These are phyloP conservation scores for Pogonocherus hispidulus DNA, from an alignment of 2,888 invertebrate genomes.

Conservation along the genomic window DNA sequence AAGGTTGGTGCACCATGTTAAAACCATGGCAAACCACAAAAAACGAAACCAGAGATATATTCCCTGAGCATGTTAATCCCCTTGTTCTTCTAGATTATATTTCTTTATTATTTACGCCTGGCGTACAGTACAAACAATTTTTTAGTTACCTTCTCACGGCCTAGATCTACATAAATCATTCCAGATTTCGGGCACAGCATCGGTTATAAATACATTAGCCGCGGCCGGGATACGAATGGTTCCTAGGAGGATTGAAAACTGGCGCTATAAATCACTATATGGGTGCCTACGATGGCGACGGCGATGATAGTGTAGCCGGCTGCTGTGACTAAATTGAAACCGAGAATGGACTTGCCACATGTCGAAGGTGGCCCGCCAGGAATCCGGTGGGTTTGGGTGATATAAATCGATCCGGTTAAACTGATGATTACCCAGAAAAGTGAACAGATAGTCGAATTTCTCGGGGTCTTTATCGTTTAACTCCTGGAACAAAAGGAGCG, in stretches of 20 bases:
- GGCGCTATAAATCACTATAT: slow-evolving; percentile 9
- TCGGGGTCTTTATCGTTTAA: not conserved
- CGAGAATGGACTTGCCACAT: slow-evolving; percentile 22
- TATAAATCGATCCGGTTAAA: slow-evolving; percentile 8
- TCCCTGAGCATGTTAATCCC: no score
- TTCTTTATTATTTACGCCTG: no score
- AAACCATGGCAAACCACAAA: no score
- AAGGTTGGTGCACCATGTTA: no score
- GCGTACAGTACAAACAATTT: no score
- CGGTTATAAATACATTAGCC: not conserved
- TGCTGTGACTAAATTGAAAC: slow-evolving; percentile 13
- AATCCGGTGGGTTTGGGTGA: not conserved
- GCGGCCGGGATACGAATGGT: slow-evolving; percentile 13
- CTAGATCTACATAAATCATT: slow-evolving; percentile 14
- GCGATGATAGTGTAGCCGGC: slow-evolving; percentile 1
- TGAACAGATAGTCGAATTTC: not conserved
- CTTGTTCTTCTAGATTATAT: no score
- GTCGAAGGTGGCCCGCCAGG: slow-evolving; percentile 11
- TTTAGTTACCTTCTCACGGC: no score
- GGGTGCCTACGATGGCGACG: not conserved
- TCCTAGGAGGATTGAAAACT: slow-evolving; percentile 13
- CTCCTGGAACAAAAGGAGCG: not conserved
- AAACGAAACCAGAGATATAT: no score
- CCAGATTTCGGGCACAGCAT: not conserved
- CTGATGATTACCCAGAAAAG: not conserved